Evolutionary conservation across 53 echinoderm and acorn worm species (phyloP).

Genomic region (Echinarachnius parma): DNA sequence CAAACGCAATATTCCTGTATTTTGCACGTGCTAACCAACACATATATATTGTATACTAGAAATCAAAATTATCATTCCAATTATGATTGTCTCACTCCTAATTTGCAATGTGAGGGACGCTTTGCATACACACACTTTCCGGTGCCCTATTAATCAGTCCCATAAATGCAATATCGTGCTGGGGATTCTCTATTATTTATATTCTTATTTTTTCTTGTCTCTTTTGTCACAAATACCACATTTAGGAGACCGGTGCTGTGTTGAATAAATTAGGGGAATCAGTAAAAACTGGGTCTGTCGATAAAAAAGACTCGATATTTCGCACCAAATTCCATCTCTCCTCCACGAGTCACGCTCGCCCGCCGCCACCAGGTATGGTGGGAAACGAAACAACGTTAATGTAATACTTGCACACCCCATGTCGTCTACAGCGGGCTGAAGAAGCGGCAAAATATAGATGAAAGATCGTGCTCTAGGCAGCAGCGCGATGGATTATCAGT

Average conservation of each 20-base stretch:
- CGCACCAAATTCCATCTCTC: constrained; percentile 5
- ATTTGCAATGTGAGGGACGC: too few relatives aligned
- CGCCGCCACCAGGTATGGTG: constrained; percentile 3
- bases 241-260: constrained; percentile 20
- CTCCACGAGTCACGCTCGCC: constrained; percentile 6
- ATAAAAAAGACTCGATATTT: not conserved
- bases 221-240: too few relatives aligned
- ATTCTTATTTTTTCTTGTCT: not conserved
- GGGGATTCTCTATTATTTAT: not conserved
- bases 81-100: too few relatives aligned
- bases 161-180: not conserved
- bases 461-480: not conserved
- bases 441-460: not conserved
- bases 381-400: not conserved
- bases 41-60: too few relatives aligned
- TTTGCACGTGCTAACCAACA: too few relatives aligned
- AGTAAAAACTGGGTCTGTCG: constrained; percentile 31
- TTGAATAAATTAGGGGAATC: constrained; percentile 44
- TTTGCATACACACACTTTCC: constrained; percentile 29
- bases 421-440: not conserved
- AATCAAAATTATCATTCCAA: too few relatives aligned
- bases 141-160: constrained; percentile 45
- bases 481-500: too few relatives aligned
- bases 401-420: constrained; percentile 7
- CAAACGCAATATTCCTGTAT: too few relatives aligned